Conservation (phyloP, 2,113 vertebrate species). For the Vulpes vulpes region DNA sequence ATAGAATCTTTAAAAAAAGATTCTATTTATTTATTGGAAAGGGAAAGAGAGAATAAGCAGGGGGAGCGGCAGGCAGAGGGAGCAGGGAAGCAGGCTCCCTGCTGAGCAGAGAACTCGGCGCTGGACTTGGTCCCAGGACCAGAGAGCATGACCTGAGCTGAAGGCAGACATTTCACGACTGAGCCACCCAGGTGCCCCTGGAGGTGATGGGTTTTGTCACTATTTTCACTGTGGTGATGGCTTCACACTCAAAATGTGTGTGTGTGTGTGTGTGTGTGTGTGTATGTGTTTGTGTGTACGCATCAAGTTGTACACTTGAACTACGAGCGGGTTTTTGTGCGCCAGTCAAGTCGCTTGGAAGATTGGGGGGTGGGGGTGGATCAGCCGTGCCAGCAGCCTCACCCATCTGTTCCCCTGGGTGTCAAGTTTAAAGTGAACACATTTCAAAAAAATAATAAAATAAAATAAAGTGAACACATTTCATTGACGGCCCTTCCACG, state of each 20-base stretch:
- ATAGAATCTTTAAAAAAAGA: too few relatives aligned
- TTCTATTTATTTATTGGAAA: too few relatives aligned
- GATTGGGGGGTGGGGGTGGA: neutral
- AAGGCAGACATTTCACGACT: too few relatives aligned
- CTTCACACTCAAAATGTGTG: neutral
- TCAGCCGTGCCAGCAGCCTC: neutral
- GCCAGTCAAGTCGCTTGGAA: neutral
- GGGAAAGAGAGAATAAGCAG: too few relatives aligned
- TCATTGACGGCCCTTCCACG: neutral
- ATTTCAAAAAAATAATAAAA: neutral
- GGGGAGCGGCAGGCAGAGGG: too few relatives aligned
- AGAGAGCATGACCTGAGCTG: too few relatives aligned
- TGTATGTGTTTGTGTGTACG: neutral
- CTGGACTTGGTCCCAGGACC: too few relatives aligned
- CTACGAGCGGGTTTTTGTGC: neutral
- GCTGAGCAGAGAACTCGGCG: too few relatives aligned
- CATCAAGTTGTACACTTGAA: neutral
- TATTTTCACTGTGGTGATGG: neutral
- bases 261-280: too few relatives aligned
- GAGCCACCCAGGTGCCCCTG: too few relatives aligned
- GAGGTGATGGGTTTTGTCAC: neutral
- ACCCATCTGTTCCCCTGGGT: neutral
- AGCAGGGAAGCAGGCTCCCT: too few relatives aligned
- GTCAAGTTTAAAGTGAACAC: neutral
- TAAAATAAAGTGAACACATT: neutral